Evolutionary conservation across 1,140 invertebrate genomes (phyloP).

Genomic region (Drosophila setifemur): DNA sequence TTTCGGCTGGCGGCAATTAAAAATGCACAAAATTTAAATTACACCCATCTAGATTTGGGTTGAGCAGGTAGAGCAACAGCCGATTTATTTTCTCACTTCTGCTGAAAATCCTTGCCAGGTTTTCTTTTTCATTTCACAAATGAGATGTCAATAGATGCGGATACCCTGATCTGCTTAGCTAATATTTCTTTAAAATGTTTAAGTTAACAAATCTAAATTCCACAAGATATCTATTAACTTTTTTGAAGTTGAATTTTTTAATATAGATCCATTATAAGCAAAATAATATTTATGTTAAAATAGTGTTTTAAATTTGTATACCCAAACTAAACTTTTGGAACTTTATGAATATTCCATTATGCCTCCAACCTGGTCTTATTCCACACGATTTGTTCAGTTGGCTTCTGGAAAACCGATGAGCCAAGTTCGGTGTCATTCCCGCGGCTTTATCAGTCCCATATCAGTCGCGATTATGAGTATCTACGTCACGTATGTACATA

Average conservation of each 20-base stretch:
- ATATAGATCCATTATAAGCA: too few species aligned
- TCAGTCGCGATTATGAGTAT: slow-evolving; percentile 9
- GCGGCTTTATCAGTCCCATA: slow-evolving; percentile 6
- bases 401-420: neutral
- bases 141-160: neutral
- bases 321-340: too few species aligned
- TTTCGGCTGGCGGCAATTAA: slow-evolving; percentile 31
- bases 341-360: too few species aligned
- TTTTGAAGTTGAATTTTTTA: too few species aligned
- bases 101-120: slow-evolving; percentile 12
- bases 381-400: neutral
- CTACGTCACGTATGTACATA: slow-evolving; percentile 63
- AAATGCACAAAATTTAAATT: slow-evolving; percentile 14
- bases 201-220: too few species aligned
- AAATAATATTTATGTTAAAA: too few species aligned
- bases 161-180: slow-evolving; percentile 5
- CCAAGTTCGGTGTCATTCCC: neutral
- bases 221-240: too few species aligned
- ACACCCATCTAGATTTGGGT: neutral
- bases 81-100: neutral
- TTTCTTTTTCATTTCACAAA: neutral
- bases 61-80: slow-evolving; percentile 8
- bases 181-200: slow-evolving; percentile 5
- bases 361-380: neutral
- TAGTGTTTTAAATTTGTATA: too few species aligned